Evolutionary conservation across 2,888 invertebrate species (phyloP).

Genomic region (Nymphalis urticae): DNA sequence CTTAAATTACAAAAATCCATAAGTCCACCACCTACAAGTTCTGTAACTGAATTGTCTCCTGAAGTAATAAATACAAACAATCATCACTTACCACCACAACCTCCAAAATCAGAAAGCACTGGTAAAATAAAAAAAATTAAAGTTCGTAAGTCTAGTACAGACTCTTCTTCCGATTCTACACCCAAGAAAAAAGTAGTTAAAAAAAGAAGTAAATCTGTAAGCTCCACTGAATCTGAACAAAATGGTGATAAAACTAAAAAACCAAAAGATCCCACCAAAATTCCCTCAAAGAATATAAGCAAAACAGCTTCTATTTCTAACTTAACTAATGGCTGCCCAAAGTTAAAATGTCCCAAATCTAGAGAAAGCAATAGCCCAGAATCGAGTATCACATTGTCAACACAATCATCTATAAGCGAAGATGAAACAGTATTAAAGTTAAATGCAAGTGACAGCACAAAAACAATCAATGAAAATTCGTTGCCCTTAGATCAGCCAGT

Average conservation of each 20-base stretch:
- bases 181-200: constrained; percentile 70
- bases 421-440: constrained; percentile 67
- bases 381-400: constrained; percentile 78
- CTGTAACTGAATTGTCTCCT: constrained; percentile 63
- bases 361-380: constrained; percentile 73
- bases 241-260: constrained; percentile 52
- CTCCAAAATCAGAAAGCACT: constrained; percentile 69
- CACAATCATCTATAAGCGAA: constrained; percentile 76
- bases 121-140: constrained; percentile 66
- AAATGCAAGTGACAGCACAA: constrained; percentile 67
- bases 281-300: constrained; percentile 50
- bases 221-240: constrained; percentile 72
- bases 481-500: constrained; percentile 76
- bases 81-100: constrained; percentile 75
- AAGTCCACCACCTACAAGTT: constrained; percentile 49
- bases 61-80: constrained; percentile 72
- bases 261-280: constrained; percentile 38
- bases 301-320: constrained; percentile 56
- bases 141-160: constrained; percentile 67
- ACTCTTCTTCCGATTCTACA: constrained; percentile 64
- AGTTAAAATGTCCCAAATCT: constrained; percentile 67
- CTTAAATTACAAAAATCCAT: constrained; percentile 71
- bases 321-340: constrained; percentile 56
- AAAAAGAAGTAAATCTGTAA: constrained; percentile 70
- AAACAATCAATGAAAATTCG: constrained; percentile 82